Evolutionary conservation across 2,113 vertebrate genomes (phyloP).

Genomic region (Urocolius indicus): DNA sequence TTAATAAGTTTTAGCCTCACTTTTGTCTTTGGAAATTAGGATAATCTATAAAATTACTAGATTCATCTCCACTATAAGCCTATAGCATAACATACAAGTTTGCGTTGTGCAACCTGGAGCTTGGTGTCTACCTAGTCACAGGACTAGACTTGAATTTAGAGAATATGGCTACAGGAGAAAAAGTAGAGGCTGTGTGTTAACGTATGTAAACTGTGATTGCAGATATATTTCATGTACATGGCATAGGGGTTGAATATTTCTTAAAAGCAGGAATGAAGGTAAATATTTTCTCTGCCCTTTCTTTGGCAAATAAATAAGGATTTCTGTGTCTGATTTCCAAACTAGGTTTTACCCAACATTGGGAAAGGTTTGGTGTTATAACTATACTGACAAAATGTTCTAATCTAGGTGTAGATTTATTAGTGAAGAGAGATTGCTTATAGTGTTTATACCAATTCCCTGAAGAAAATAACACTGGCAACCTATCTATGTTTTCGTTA

Average conservation of each 20-base stretch:
- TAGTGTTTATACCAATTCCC: background rate
- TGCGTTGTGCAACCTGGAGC: background rate
- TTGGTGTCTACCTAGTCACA: background rate
- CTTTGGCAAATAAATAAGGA: background rate
- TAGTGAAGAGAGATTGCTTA: background rate
- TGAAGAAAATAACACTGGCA: conserved; percentile 22
- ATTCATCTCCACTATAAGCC: background rate
- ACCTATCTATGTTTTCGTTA: background rate
- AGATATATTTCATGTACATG: background rate
- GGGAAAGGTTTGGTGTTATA: background rate
- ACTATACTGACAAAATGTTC: background rate
- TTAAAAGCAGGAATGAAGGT: background rate
- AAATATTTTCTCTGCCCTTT: background rate
- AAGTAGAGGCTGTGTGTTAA: background rate
- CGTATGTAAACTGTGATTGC: background rate
- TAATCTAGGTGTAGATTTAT: background rate
- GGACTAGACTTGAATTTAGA: background rate
- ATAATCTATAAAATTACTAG: background rate
- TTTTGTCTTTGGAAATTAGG: background rate
- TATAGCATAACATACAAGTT: background rate
- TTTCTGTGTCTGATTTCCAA: conserved; percentile 9
- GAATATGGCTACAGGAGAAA: background rate
- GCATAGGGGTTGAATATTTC: background rate
- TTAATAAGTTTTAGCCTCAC: background rate
- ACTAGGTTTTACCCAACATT: background rate